Conservation (phyloP, 2,113 vertebrate species). For the Peromyscus polionotus region DNA sequence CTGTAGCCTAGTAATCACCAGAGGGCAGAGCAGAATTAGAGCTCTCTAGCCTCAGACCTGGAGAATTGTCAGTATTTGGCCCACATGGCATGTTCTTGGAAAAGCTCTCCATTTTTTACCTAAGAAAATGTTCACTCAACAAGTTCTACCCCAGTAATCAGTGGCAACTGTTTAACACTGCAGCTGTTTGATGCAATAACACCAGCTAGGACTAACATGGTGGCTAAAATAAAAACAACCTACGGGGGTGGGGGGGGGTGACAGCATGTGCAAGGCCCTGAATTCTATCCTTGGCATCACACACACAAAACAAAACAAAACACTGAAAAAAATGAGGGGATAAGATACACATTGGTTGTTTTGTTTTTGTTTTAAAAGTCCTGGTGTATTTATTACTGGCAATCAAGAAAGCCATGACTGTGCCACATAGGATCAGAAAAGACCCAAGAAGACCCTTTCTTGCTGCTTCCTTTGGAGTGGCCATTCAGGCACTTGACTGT, state of each 20-base stretch:
- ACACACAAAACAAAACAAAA: neutral
- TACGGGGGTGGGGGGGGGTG: too few relatives aligned
- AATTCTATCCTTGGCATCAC: neutral
- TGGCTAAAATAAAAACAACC: neutral
- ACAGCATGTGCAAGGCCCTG: neutral
- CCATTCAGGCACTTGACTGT: neutral
- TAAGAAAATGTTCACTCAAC: neutral
- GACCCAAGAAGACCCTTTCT: neutral
- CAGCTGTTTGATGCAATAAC: neutral
- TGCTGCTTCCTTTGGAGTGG: neutral
- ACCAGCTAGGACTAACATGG: neutral
- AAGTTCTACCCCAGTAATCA: neutral
- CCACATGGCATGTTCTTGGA: neutral
- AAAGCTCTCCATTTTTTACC: neutral
- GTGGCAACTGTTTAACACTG: neutral
- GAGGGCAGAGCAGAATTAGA: neutral
- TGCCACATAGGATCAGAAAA: neutral
- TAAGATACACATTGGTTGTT: neutral
- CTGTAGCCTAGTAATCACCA: neutral
- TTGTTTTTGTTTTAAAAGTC: neutral
- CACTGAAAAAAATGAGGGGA: neutral
- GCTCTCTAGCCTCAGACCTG: too few relatives aligned
- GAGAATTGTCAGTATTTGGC: neutral
- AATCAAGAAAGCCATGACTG: neutral
- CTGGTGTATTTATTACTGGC: neutral